Evolutionary conservation across 2,797 vertebrate genomes (phyloP).

Genomic region (Neosalanx taihuensis): DNA sequence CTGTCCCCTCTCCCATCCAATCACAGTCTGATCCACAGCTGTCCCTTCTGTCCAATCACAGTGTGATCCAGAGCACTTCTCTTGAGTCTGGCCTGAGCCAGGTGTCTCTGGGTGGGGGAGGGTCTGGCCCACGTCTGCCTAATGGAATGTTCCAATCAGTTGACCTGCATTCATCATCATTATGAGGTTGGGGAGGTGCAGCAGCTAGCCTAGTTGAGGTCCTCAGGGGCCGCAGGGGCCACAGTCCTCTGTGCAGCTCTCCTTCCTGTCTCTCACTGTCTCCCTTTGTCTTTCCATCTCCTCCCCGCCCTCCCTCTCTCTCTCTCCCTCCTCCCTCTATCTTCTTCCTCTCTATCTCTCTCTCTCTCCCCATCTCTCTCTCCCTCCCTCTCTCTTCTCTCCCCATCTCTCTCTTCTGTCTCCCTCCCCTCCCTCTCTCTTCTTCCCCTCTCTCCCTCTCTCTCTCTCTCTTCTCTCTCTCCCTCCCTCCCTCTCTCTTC

Average conservation of each 20-base stretch:
- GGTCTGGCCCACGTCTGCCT: background rate
- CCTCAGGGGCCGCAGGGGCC: background rate
- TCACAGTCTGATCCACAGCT: too few species aligned
- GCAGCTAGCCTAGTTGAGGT: too few species aligned
- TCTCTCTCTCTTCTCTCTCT: background rate
- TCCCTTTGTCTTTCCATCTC: background rate
- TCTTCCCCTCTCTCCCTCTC: constrained; percentile 16
- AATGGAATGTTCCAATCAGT: background rate
- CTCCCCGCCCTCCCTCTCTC: background rate
- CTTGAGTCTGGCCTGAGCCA: too few species aligned
- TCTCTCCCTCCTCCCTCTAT: too few species aligned
- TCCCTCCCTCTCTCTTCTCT: constrained; percentile 26
- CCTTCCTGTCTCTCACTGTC: background rate
- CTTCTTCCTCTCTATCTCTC: constrained; percentile 24
- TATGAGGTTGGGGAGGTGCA: background rate
- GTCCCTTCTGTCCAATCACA: too few species aligned
- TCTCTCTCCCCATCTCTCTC: background rate
- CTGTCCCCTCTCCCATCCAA: background rate
- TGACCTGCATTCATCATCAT: constrained; percentile 14
- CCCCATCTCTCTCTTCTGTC: background rate
- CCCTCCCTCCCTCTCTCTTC: background rate
- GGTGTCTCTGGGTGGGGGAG: background rate
- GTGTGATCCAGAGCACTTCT: background rate
- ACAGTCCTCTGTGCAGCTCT: too few species aligned
- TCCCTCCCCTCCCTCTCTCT: constrained; percentile 3